Conservation (phyloP, 2,888 invertebrate species). For the Deroplatys truncata region DNA sequence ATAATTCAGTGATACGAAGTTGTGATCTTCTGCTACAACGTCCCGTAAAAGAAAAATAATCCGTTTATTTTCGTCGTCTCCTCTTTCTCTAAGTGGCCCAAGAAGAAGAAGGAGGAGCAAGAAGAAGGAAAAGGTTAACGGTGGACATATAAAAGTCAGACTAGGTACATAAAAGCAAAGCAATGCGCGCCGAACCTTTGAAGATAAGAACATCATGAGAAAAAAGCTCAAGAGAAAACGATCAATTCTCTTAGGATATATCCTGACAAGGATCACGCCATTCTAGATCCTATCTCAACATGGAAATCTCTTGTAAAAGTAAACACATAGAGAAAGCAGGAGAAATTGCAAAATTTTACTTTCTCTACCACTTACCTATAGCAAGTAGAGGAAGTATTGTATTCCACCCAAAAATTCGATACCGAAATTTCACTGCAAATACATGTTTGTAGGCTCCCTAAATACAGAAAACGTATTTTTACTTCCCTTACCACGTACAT, state of each 20-base stretch:
- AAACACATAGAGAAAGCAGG: too few species aligned
- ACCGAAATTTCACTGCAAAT: too few species aligned
- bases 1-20: neutral
- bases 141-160: neutral
- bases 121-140: neutral
- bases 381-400: too few species aligned
- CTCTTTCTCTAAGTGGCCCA: neutral
- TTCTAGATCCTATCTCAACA: too few species aligned
- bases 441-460: too few species aligned
- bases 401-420: too few species aligned
- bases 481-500: too few species aligned
- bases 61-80: neutral
- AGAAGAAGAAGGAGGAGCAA: neutral
- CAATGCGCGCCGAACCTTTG: neutral
- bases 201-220: neutral
- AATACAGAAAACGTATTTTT: too few species aligned
- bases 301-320: too few species aligned
- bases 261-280: too few species aligned
- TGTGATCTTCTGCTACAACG: neutral
- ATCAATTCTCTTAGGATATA: neutral
- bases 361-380: too few species aligned
- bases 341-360: too few species aligned
- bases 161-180: neutral
- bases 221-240: neutral
- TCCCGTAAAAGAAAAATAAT: neutral